Base-by-base conservation (phyloP, 2,113 vertebrate genomes). In the Thomomys bottae region DNA sequence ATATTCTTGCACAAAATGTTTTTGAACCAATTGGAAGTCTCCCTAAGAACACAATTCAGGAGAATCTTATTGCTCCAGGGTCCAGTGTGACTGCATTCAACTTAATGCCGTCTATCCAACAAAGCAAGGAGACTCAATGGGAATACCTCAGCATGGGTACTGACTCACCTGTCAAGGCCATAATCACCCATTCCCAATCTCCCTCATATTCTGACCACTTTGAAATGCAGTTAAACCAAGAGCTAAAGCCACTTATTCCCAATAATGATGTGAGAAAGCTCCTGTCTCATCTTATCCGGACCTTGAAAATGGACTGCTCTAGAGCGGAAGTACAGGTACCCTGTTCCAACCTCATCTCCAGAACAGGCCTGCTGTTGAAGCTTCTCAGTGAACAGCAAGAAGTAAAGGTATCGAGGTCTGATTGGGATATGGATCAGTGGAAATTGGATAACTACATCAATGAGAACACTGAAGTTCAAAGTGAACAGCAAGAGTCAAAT, bases 311-410 rank as follows among this genome's bases (percentile, higher is more conserved):
- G 72, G 95, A 96, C 87, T 97, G 96, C 54, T 40, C 2, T 0
- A 38, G 79, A 24, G 42, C 64, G 24, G 1, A 38, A 0, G 40
- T 96, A 70, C 80, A 87, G 14, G 21, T 54, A 24, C 8, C 81
- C 87, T 98, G 97, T 5, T 70, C 95, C 2, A 94, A 83, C 45
- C 75, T 97, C 63, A 5, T 97, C 40, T 89, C 78, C 0, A 75
- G 90, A 59, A 92, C 2, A 0, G 45, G 75, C 45, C 85, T 88
- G 57, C 94, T 97, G 45, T 20, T 97, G 70, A 94, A 93, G 57
- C 68, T 91, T 45, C 92, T 97, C 71, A 94, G 66, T 0, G 3
- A 96, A 71, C 90, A 81, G 63, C 79, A 92, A 14, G 68, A 88
- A 18, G 20, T 20, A 8, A 79, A 34, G 0, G 64, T 28, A 38